Evolutionary conservation across 2,797 vertebrate species (phyloP).

Genomic region (Myoxocephalus aenaeus): DNA sequence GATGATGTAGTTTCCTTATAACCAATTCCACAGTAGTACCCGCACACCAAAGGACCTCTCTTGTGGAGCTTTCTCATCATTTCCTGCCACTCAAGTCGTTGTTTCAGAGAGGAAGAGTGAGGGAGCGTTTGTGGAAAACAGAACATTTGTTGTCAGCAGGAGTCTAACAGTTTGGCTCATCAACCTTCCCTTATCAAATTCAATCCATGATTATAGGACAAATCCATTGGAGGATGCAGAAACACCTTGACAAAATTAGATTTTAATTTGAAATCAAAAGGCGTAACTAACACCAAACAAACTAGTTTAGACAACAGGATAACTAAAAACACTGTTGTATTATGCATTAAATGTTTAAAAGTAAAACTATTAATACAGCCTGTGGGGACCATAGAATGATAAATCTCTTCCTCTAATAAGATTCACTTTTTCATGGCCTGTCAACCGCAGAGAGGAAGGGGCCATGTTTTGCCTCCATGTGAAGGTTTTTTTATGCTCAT

Average conservation of each 20-base stretch:
- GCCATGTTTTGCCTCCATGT: background rate
- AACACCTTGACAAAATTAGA: background rate
- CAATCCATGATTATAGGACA: slow-evolving; percentile 4
- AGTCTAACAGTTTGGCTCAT: slow-evolving; percentile 46
- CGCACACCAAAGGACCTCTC: slow-evolving; percentile 14
- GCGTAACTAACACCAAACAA: background rate
- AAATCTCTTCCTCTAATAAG: background rate
- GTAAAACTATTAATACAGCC: background rate
- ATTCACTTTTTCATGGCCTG: background rate
- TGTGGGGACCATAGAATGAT: background rate
- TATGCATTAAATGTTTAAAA: background rate
- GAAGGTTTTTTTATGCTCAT: background rate
- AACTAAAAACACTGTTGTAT: background rate
- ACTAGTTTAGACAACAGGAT: background rate
- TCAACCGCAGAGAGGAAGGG: background rate
- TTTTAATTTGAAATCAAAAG: background rate
- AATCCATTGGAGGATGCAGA: slow-evolving; percentile 4
- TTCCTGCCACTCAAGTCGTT: slow-evolving; percentile 49
- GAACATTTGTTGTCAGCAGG: slow-evolving; percentile 39
- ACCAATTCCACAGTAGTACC: slow-evolving; percentile 18
- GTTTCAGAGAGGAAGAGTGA: slow-evolving; percentile 15
- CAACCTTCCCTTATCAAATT: slow-evolving; percentile 30
- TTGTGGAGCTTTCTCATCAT: slow-evolving; percentile 29
- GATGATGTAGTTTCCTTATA: slow-evolving; percentile 45
- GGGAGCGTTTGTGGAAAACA: slow-evolving; percentile 19